Base-by-base conservation (phyloP, 2,113 vertebrate species). In the Cranoglanis bouderius region DNA sequence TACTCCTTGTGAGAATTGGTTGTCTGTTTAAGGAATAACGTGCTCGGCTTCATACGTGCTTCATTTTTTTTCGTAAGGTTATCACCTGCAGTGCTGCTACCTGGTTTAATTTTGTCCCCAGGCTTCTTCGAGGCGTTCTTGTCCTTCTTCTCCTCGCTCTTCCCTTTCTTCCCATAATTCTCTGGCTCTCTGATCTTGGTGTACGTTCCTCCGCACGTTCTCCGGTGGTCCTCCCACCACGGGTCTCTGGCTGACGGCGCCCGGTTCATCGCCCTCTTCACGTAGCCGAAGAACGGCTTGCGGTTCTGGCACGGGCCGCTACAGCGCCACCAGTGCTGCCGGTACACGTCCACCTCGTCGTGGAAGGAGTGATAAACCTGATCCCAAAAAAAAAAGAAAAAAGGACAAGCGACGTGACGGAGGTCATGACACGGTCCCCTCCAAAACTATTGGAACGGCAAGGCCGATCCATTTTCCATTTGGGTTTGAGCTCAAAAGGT, bases 301-400 rank as follows among this genome's bases (percentile, higher is more conserved):
- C 92, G 95, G 19, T 78, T 91, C 83, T 93, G 97, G 89, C 98
- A 99, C 0, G 98, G 97, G 2, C 98, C 98, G 0, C 95, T 83
- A 90, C 98, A 99, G 0, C 95, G 96, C 98, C 98, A 99, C 98
- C 98, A 99, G 92, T 99, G 98, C 90, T 96, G 97, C 32, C 97
- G 97, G 91, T 99, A 99, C 40, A 94, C 92, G 6, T 99, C 96
- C 0, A 99, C 96, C 92, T 99, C 98, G 1, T 98, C 95, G 0
- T 98, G 93, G 92, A 99, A 99, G 40, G 89, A 91, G 83, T 99
- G 98, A 93, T 96, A 98, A 75, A 99, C 88, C 98, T 99, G 93
- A 26, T 19, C 0, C n/a, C n/a, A n/a, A n/a, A n/a, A n/a, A n/a
- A 9, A 49, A 18, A 32, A 13, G 29, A 10, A 5, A 0, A 16